Evolutionary conservation across 2,797 vertebrate species (phyloP).

Genomic region (Neoniphon sammara): DNA sequence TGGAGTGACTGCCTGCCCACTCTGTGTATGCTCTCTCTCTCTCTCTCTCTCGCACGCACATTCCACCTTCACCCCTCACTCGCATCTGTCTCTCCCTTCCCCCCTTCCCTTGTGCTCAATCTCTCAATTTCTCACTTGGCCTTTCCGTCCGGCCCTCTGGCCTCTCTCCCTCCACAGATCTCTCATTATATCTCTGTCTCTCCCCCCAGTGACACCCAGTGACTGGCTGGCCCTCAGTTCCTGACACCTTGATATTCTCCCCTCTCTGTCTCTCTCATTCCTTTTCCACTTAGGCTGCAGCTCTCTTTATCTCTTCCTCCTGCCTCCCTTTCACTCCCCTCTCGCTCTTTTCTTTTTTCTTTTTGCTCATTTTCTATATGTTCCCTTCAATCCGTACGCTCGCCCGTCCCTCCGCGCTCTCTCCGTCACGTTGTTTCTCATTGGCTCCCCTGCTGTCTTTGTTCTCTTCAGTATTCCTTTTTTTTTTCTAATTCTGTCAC

Average conservation of each 20-base stretch:
- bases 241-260: constrained; percentile 65
- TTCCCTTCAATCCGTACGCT: constrained; percentile 25
- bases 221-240: constrained; percentile 48
- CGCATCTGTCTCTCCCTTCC: constrained; percentile 42
- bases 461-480: constrained; percentile 4
- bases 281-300: constrained; percentile 27
- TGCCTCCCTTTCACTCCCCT: constrained; percentile 23
- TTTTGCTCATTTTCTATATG: constrained; percentile 49
- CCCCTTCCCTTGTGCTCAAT: constrained; percentile 37
- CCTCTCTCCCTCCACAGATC: constrained; percentile 46
- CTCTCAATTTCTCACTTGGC: constrained; percentile 75
- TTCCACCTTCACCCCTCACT: constrained; percentile 37
- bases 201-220: constrained; percentile 60
- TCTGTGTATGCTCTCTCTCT: not conserved
- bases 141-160: constrained; percentile 67
- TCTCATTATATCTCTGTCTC: constrained; percentile 72
- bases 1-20: constrained; percentile 13
- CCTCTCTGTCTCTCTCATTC: constrained; percentile 17
- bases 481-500: constrained; percentile 7
- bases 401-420: constrained; percentile 12
- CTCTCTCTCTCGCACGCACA: not conserved
- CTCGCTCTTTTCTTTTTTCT: constrained; percentile 43
- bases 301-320: constrained; percentile 37
- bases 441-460: not conserved
- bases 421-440: constrained; percentile 21